Evolutionary conservation across 2,888 invertebrate genomes (phyloP).

Genomic region (Dasypolia templi): DNA sequence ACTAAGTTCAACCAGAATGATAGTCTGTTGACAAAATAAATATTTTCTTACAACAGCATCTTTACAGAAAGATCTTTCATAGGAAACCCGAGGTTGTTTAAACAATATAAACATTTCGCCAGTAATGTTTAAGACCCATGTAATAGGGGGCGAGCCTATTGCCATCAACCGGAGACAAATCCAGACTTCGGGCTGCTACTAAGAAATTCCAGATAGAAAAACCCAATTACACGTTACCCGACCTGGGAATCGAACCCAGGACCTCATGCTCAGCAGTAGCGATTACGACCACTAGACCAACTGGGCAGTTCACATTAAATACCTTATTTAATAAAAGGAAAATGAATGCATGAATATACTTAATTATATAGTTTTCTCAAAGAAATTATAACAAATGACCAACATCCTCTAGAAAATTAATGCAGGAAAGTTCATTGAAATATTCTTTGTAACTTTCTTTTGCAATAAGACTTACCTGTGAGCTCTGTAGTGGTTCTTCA

Average conservation of each 20-base stretch:
- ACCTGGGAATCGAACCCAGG: too few relatives aligned
- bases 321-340: slow-evolving; percentile 1
- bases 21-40: slow-evolving; percentile 88
- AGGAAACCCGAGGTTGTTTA: slow-evolving; percentile 14
- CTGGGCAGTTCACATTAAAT: slow-evolving; percentile 3
- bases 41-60: slow-evolving; percentile 3
- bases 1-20: slow-evolving; percentile 99
- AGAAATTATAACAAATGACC: slow-evolving; percentile 23
- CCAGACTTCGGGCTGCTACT: too few relatives aligned
- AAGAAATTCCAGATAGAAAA: too few relatives aligned
- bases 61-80: not conserved
- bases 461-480: slow-evolving; percentile 90
- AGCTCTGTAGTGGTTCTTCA: slow-evolving; percentile 98
- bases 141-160: too few relatives aligned
- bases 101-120: too few relatives aligned
- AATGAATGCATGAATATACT: not conserved
- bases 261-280: too few relatives aligned
- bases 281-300: too few relatives aligned
- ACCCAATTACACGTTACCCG: too few relatives aligned
- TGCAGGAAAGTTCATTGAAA: slow-evolving; percentile 8
- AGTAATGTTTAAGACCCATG: too few relatives aligned
- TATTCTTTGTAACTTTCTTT: slow-evolving; percentile 19
- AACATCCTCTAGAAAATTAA: slow-evolving; percentile 18
- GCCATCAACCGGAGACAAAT: too few relatives aligned
- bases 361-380: slow-evolving; percentile 20